Evolutionary conservation across 2,113 vertebrate genomes (phyloP).

Genomic region (Azemiops feae): DNA sequence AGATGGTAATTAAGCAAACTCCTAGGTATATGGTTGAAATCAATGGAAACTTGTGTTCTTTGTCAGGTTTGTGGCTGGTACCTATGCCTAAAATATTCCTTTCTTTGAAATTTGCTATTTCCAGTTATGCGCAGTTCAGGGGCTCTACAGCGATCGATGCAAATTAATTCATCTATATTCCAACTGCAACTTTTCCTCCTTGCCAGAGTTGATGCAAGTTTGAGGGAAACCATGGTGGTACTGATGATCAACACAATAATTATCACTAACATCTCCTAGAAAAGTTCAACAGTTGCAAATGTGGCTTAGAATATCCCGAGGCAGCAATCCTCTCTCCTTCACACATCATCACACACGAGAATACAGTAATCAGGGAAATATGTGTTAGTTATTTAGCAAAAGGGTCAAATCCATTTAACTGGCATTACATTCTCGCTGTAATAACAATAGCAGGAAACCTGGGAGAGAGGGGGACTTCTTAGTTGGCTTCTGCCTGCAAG

Average conservation of each 20-base stretch:
- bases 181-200: neutral
- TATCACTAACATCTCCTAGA: neutral
- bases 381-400: slow-evolving; percentile 60
- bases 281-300: neutral
- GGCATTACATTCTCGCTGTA: slow-evolving; percentile 67
- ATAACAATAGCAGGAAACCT: slow-evolving; percentile 75
- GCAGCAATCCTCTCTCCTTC: slow-evolving; percentile 8
- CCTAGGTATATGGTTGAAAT: neutral
- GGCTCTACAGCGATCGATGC: rapidly evolving
- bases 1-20: neutral
- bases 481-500: slow-evolving; percentile 27
- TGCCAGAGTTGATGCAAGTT: neutral
- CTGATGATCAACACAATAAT: neutral
- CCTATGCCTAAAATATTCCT: neutral
- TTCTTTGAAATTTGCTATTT: neutral
- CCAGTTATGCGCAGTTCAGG: neutral
- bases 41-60: neutral
- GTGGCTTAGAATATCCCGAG: slow-evolving; percentile 17
- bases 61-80: neutral
- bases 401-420: slow-evolving; percentile 76
- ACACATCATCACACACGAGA: slow-evolving; percentile 58
- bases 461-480: slow-evolving; percentile 25
- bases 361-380: slow-evolving; percentile 73
- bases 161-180: rapidly evolving
- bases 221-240: neutral